These are phyloP conservation scores for Thomomys bottae DNA, from an alignment of 2,113 vertebrate genomes.

Conservation along the genomic window DNA sequence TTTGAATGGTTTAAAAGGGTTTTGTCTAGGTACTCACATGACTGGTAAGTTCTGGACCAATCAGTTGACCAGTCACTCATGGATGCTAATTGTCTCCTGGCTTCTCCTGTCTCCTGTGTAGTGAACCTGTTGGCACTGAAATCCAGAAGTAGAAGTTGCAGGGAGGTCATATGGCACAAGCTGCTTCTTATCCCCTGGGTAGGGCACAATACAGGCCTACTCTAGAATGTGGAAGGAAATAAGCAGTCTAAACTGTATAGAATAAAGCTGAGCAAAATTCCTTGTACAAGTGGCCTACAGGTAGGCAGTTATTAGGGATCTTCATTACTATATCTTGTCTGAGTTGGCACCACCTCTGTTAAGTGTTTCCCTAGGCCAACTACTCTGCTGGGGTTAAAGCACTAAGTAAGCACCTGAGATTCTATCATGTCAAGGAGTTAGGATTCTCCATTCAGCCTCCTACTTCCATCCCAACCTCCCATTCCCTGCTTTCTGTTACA, in stretches of 20 bases:
- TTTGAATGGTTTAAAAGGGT: slow-evolving; percentile 17
- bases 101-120: not conserved
- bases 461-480: too few species aligned
- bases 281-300: not conserved
- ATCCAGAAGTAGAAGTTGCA: not conserved
- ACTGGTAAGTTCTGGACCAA: not conserved
- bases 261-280: not conserved
- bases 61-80: not conserved
- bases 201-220: not conserved
- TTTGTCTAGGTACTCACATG: slow-evolving; percentile 38
- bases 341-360: not conserved
- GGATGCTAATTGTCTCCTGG: not conserved
- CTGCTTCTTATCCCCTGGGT: not conserved
- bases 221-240: not conserved
- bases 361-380: not conserved
- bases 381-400: not conserved
- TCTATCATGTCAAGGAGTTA: not conserved
- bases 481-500: not conserved
- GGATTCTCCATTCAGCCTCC: not conserved
- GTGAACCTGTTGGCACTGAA: slow-evolving; percentile 11
- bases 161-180: not conserved
- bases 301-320: not conserved
- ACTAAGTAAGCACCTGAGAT: not conserved
- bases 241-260: not conserved
- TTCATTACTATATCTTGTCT: not conserved